Evolutionary conservation across 2,113 vertebrate species (phyloP), one percentile per base, ranked within the genome.

Genomic region (Acanthochromis polyacanthus): DNA sequence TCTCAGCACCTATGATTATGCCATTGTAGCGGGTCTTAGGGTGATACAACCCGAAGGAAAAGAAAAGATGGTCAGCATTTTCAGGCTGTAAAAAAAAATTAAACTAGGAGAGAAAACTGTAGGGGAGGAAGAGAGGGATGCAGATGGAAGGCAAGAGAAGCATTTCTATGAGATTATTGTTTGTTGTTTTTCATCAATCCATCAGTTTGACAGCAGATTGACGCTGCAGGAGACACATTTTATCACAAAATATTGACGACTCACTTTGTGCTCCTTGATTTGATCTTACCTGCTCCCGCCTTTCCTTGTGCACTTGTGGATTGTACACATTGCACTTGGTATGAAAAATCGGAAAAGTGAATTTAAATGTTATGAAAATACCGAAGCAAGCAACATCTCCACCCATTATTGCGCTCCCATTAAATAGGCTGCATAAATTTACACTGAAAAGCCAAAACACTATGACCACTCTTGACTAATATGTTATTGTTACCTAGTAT

Each of bases 1-100:
- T 58, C 52, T 46, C 23, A 69, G 70, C 60, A 77, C 75, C 46
- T 75, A 59, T 2, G 2, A 71, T 69, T 70, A 66, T 51, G 46
- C 12, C n/a, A 23, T 5, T 28, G 30, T 55, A 12, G 48, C 46
- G 60, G 32, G 52, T 71, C 46, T 53, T 12, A 40, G 36, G 17
- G 14, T 43, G 58, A 20, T 17, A 57, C 20, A 53, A 3, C 52
- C 46, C 52, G 75, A 69, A 48, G 59, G 3, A 25, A 25, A 25
- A 25, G 3, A 25, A 25, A 25, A 25, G 15, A 73, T 43, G 30
- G 17, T 51, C 7, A 30, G 23, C 38, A 71, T 20, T 53, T 71
- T 19, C 57, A 51, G 32, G 10, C 70, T 23, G 73, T 4, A 60
- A 65, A 1, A 17, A 10, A n/a, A 16, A 16, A n/a, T 11, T 55